A percentile compares a stretch with the other conserved stretches of the same genome.
These are phyloP conservation scores for Hybognathus amarus DNA, from an alignment of 2,797 vertebrate genomes.

Conservation along the genomic window DNA sequence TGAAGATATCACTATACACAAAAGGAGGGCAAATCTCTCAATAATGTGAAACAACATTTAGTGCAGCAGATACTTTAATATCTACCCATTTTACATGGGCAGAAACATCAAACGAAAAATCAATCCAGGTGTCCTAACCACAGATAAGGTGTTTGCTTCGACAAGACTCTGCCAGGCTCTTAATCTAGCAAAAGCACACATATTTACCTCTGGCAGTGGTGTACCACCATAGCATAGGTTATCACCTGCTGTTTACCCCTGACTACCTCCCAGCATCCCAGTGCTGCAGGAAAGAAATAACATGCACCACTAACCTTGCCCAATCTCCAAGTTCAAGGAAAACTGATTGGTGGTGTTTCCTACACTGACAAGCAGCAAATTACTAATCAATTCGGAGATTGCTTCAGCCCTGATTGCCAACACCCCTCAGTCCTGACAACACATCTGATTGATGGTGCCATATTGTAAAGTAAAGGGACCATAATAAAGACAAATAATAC, in stretches of 20 bases:
- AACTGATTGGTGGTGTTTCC: constrained; percentile 52
- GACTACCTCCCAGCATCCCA: constrained; percentile 32
- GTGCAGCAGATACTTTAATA: not conserved
- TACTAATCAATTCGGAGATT: constrained; percentile 50
- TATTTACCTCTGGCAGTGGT: constrained; percentile 29
- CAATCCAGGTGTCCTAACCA: constrained; percentile 17
- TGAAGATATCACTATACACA: not conserved
- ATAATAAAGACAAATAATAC: constrained; percentile 5
- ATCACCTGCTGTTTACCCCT: constrained; percentile 34
- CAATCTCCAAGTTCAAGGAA: constrained; percentile 39
- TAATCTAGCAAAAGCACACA: constrained; percentile 40
- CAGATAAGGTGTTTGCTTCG: not conserved
- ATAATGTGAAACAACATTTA: not conserved
- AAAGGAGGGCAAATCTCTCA: not conserved
- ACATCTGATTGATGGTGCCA: constrained; percentile 32
- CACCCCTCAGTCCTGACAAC: constrained; percentile 39
- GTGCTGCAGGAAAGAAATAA: constrained; percentile 34
- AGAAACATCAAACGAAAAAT: constrained; percentile 24
- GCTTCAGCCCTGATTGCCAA: constrained; percentile 44
- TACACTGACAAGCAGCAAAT: constrained; percentile 54
- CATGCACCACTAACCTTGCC: constrained; percentile 31
- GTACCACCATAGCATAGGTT: constrained; percentile 27
- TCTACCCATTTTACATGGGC: not conserved
- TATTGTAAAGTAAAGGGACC: constrained; percentile 9
- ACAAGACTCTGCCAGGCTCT: constrained; percentile 11